phyloP scores from a whole-genome alignment of 2,113 vertebrate species.

The Dipodomys stephensi region DNA sequence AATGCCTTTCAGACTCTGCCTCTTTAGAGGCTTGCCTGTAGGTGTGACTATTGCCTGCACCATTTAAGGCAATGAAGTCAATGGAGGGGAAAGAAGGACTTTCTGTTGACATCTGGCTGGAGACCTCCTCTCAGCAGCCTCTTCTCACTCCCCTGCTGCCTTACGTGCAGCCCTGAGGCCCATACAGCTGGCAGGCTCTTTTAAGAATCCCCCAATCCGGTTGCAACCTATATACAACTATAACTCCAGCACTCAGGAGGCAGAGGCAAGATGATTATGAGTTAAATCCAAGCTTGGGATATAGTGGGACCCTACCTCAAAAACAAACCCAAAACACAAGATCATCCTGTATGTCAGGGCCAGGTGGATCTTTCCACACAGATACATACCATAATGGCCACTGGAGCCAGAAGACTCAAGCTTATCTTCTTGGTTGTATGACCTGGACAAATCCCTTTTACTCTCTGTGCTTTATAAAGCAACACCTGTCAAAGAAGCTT shows the following conservation, averaged over 20 bases:
- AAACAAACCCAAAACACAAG: not conserved
- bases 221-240: not conserved
- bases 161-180: not conserved
- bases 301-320: not conserved
- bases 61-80: not conserved
- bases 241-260: not conserved
- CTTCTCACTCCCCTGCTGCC: not conserved
- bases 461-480: not conserved
- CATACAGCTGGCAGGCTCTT: not conserved
- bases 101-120: not conserved
- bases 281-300: not conserved
- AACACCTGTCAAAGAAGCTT: not conserved
- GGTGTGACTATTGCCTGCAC: not conserved
- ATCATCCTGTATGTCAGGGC: not conserved
- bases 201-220: not conserved
- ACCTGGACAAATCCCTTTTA: not conserved
- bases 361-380: no score
- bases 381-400: not conserved
- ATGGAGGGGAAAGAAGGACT: not conserved
- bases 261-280: not conserved
- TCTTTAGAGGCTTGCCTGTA: not conserved
- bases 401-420: not conserved
- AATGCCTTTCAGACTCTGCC: not conserved
- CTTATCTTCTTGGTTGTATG: not conserved
- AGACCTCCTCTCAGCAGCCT: not conserved